Evolutionary conservation across 2,797 vertebrate genomes (phyloP).

Genomic region (Coluber constrictor): DNA sequence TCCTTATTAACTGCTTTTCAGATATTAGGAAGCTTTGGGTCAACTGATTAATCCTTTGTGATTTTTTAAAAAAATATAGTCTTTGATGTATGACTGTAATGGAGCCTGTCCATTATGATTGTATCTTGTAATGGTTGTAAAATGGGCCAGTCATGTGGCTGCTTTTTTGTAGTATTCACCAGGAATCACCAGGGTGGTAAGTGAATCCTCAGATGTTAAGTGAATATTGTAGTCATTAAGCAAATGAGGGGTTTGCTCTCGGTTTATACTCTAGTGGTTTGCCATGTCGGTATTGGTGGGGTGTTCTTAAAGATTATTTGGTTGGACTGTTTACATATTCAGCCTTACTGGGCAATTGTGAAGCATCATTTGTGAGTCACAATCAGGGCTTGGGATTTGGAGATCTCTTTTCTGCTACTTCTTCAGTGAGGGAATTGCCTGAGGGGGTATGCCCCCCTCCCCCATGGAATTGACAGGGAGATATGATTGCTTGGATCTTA

Average conservation of each 20-base stretch:
- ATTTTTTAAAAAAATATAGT: neutral
- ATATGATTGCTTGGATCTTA: no score
- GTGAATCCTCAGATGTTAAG: neutral
- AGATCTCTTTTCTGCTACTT: no score
- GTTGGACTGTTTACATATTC: neutral
- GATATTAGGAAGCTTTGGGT: neutral
- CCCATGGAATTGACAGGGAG: no score
- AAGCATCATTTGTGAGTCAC: no score
- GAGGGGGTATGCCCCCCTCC: no score
- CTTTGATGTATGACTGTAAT: neutral
- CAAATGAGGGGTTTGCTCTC: neutral
- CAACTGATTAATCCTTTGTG: neutral
- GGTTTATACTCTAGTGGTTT: neutral
- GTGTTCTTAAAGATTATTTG: neutral
- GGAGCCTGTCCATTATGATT: neutral
- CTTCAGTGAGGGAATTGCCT: no score
- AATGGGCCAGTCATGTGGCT: neutral
- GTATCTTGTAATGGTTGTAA: neutral
- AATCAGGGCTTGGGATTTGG: no score
- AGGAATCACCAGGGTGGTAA: neutral
- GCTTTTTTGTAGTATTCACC: neutral
- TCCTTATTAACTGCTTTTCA: neutral
- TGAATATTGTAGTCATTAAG: neutral
- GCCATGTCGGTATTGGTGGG: neutral
- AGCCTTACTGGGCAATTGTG: no score